phyloP scores from a whole-genome alignment of 2,113 vertebrate species.

The Protobothrops mucrosquamatus region DNA sequence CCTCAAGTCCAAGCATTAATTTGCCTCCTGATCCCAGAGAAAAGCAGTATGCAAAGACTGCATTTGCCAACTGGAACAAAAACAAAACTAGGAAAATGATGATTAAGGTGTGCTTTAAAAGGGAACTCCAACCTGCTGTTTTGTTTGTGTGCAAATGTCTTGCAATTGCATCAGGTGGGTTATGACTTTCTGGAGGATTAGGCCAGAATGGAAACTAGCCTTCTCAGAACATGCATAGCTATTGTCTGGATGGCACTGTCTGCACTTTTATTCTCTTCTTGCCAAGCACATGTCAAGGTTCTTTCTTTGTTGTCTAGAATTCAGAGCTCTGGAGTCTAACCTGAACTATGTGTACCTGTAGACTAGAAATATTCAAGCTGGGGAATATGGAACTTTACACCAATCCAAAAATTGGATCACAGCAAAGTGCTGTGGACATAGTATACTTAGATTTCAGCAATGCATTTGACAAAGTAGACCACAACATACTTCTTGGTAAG shows the following conservation, averaged over 20 bases:
- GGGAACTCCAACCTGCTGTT: neutral
- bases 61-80: neutral
- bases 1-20: neutral
- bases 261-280: neutral
- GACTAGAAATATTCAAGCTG: neutral
- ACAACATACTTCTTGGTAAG: too few species aligned
- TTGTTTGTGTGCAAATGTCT: neutral
- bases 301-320: neutral
- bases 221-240: neutral
- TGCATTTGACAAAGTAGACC: too few species aligned
- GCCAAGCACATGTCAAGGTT: neutral
- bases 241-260: neutral
- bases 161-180: neutral
- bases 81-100: neutral
- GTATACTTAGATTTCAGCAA: too few species aligned
- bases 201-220: neutral
- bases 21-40: neutral
- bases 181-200: neutral
- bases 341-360: neutral
- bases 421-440: too few species aligned
- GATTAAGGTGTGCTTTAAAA: neutral
- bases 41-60: neutral
- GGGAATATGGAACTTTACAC: neutral
- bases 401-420: too few species aligned
- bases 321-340: neutral